Conservation (phyloP, 1,140 invertebrate genomes). For the Gyrodactylus salaris region DNA sequence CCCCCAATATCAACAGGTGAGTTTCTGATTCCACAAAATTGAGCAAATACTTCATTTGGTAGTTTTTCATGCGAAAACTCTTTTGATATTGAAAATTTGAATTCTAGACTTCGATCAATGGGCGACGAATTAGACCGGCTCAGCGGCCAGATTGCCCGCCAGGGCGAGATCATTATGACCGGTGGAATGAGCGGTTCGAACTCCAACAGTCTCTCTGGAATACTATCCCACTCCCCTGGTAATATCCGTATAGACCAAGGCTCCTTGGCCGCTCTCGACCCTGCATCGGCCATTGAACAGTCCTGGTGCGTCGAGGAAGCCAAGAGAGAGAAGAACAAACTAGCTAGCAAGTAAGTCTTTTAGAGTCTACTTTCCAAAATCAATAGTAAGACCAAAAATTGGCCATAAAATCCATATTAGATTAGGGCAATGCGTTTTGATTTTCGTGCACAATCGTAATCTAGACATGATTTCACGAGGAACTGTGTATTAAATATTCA, state of each 20-base stretch:
- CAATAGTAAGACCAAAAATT: too few relatives aligned
- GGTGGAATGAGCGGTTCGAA: not conserved
- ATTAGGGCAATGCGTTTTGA: too few relatives aligned
- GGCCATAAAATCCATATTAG: too few relatives aligned
- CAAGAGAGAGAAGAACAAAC: constrained; percentile 81
- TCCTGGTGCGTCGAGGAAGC: constrained; percentile 21
- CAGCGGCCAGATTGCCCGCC: not conserved
- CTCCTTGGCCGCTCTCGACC: not conserved
- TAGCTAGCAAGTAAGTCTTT: constrained; percentile 37
- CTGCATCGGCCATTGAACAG: not conserved
- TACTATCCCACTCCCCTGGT: not conserved
- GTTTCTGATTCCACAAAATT: not conserved
- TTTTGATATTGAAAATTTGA: too few relatives aligned
- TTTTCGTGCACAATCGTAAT: too few relatives aligned
- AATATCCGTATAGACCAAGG: not conserved
- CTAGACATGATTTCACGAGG: too few relatives aligned
- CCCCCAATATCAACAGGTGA: constrained; percentile 47
- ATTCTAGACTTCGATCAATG: not conserved
- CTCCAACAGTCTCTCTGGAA: not conserved
- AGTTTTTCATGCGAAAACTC: too few relatives aligned
- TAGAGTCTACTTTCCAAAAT: constrained; percentile 7
- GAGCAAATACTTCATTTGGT: too few relatives aligned
- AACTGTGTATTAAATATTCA: too few relatives aligned
- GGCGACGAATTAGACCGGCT: not conserved
- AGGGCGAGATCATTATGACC: not conserved